Conservation (phyloP, 1,140 invertebrate genomes). For the Temnothorax longispinosus region DNA sequence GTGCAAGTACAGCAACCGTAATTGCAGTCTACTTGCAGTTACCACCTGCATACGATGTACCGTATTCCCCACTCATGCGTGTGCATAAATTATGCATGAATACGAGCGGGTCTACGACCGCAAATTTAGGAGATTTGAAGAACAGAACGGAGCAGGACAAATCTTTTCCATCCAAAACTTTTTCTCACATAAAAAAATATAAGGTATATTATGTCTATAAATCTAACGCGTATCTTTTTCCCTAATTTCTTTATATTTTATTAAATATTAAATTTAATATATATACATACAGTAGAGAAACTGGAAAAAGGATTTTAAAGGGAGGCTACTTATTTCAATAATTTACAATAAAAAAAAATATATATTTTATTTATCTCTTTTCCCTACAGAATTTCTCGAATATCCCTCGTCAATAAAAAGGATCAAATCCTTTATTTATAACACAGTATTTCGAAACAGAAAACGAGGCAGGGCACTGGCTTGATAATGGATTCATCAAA, state of each 20-base stretch:
- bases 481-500: not conserved
- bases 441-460: not conserved
- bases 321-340: not conserved
- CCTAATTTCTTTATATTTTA: not conserved
- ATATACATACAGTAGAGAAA: not conserved
- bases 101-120: not conserved
- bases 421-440: not conserved
- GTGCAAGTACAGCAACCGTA: constrained; percentile 62
- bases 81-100: constrained; percentile 61
- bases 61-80: constrained; percentile 3
- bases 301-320: not conserved
- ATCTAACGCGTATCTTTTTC: not conserved
- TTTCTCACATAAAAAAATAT: not conserved
- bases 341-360: not conserved
- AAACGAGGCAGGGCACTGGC: not conserved
- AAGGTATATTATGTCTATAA: not conserved
- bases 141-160: constrained; percentile 1
- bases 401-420: not conserved
- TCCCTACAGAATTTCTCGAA: not conserved
- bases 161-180: not conserved
- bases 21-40: constrained; percentile 40
- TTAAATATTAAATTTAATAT: not conserved
- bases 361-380: not conserved
- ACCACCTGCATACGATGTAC: not conserved
- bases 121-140: constrained; percentile 26